Base-by-base conservation (phyloP, 2,888 invertebrate genomes). In the Agapostemon virescens region DNA sequence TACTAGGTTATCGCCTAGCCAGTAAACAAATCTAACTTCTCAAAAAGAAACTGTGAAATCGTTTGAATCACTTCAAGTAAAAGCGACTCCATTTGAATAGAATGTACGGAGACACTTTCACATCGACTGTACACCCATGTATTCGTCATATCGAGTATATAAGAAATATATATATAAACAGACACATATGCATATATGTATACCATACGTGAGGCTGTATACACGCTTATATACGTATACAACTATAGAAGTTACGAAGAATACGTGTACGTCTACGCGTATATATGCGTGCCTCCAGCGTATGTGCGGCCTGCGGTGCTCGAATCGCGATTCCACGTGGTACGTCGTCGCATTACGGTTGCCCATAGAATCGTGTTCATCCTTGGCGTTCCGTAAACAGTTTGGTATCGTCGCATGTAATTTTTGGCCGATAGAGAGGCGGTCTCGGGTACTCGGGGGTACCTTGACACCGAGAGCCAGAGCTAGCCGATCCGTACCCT, bases 271-370 rank as follows among this genome's bases (percentile, higher is more conserved):
- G 78, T 74, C 77, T 72, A 86, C 83, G 80, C 76, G 83, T 86
- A 85, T 85, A 84, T 82, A 85, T 82, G 87, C 77, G 85, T 85
- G 77, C 78, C 79, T 79, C 78, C 78, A 88, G 81, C 82, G 81
- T 92, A 93, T 93, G 94, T 88, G 86, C 91, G 91, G 90, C 91
- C 90, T 89, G 89, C 88, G 84, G 84, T 89, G 87, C 90, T 90
- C 89, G 89, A 88, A 86, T 86, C 88, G 85, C 73, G 77, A 74
- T 33, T 58, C 40, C n/a, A 2, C 49, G 30, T n/a, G 26, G 17
- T 17, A 26, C 55, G 55, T 49, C 49, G 55, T 26, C 55, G 17
- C 26, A 17, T n/a, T 17, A 30, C 55, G 55, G 55, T 55, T n/a
- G 15, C 55, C 6, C 55, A 26, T 55, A 6, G 26, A 55, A 55